Evolutionary conservation across 1,140 invertebrate genomes (phyloP), one percentile per base, ranked within the genome.

Genomic region (Heliconius himera): DNA sequence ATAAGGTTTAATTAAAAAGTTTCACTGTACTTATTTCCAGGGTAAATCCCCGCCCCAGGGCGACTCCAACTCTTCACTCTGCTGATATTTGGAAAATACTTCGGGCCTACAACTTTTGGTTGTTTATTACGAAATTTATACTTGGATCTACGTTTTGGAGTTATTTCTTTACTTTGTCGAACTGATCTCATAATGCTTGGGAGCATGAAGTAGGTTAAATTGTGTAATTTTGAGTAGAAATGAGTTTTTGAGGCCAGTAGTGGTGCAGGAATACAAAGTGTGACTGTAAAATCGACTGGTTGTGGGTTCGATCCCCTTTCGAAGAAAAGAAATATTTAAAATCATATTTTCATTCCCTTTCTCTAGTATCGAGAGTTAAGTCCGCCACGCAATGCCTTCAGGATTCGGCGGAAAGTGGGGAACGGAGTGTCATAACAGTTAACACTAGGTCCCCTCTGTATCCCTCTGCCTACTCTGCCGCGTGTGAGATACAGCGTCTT

Each of bases 1-100:
- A 72, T 77, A 77, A 72, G 70, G 46, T 77, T 77, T 72, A 71
- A 77, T 77, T 77, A 77, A 73, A 77, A 77, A 77, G 76, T 77
- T 76, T 77, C 29, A 56, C 46, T 36, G 70, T 72, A 49, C n/a
- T 11, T 38, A 38, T 70, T 71, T 11, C 22, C 22, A 71, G 54
- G 18, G 49, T 56, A 51, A 72, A 77, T 72, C 76, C 70, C 76
- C 49, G 38, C 49, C 73, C n/a, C 66, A 16, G 56, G 74, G 74
- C 33, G 54, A 38, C 56, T 46, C 73, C 54, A 76, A 76, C 74
- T 76, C 74, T 76, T 76, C 56, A 76, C 74, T 76, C 66, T 66
- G 26, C 51, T 74, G 26, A 74, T 54, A 76, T 66, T 76, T 54
- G 51, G 36, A 66, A 66, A 76, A 76, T 76, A 76, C 56, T 76